Base-by-base conservation (phyloP, 2,797 vertebrate species). In the Pampus argenteus region DNA sequence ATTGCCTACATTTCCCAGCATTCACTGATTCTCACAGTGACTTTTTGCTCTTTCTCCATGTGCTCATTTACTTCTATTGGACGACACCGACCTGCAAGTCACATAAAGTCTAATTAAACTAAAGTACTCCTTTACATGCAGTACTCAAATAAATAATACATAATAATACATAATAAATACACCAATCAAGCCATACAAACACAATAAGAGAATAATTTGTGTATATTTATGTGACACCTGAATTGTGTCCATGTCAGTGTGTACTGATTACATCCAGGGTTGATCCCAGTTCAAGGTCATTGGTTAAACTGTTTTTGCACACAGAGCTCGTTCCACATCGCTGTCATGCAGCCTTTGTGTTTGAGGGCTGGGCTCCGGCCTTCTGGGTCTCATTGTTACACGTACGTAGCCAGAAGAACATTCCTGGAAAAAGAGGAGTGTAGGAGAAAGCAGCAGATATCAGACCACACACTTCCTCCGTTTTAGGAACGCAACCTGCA, bases 341-440 rank as follows among this genome's bases (percentile, higher is more conserved):
- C 63, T 57, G 66, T 68, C 76, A 38, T 59, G 13, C 42, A 70
- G n/a, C 51, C 81, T 79, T 81, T 76, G 54, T 82, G 57, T 66
- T 51, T 9, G 40, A 82, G 66, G 89, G 80, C 23, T 15, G 55
- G 81, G 71, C 68, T 61, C 42, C 4, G 68, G 50, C 47, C 78
- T 60, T 29, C 13, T 10, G 62, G 73, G 31, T 56, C 71, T 82
- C 74, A 79, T 79, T 69, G 67, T 79, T 76, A 28, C 25, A 20
- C 14, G n/a, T 1, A 45, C 57, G 28, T 14, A 62, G 66, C 51
- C 15, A 17, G n/a, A 69, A 49, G 50, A 76, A 75, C 79, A 86
- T 81, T 88, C 83, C 47, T 71, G 69, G 61, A 59, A 85, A 76
- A 76, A 76, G 13, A 79, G 84, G 79, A 82, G 83, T 76, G 77